Evolutionary conservation across 1,140 invertebrate species (phyloP), one percentile per base, ranked within the genome.

Genomic region (Bombus sylvicola): DNA sequence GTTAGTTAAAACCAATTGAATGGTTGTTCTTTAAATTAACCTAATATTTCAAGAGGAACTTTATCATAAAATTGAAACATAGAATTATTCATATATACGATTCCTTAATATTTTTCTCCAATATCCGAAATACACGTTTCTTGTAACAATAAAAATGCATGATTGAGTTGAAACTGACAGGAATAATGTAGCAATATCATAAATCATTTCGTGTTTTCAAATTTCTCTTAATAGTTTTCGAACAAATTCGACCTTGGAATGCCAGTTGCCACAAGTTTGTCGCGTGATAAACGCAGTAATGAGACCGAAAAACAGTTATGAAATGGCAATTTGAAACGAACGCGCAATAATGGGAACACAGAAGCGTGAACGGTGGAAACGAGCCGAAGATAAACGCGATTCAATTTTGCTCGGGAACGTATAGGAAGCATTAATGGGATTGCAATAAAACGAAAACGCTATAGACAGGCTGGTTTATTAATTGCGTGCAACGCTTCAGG

Each of bases 311-410:
- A 41, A 81, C 57, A 25, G 71, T 74, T 43, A 43, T n/a, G 41
- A 64, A 64, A 62, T 28, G n/a, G 47, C 80, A 75, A 41, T 74
- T 34, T 2, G 47, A 43, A 73, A 64, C 53, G 53, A 25, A 64
- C 41, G 34, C 2, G 72, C 41, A 22, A 39, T 66, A 34, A 66
- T 66, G 31, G 25, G 34, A 68, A 47, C 73, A 43, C 34, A 34
- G 8, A n/a, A 59, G 13, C 73, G 39, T 28, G 71, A 62, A 53
- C n/a, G 34, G 1, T 41, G 62, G 43, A 41, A 78, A 78, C 64
- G 37, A 71, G 75, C 18, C 39, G 43, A 84, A 71, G 82, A 84
- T 79, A 68, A 84, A 84, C 59, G 75, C 47, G 82, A 79, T 84
- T 79, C 64, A 64, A 85, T 85, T 85, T 80, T 66, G 37, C 53